Percentiles rank a stretch among this genome's conserved stretches.
Evolutionary conservation across 2,113 vertebrate genomes (phyloP).

Genomic region (Phrynosoma platyrhinos): DNA sequence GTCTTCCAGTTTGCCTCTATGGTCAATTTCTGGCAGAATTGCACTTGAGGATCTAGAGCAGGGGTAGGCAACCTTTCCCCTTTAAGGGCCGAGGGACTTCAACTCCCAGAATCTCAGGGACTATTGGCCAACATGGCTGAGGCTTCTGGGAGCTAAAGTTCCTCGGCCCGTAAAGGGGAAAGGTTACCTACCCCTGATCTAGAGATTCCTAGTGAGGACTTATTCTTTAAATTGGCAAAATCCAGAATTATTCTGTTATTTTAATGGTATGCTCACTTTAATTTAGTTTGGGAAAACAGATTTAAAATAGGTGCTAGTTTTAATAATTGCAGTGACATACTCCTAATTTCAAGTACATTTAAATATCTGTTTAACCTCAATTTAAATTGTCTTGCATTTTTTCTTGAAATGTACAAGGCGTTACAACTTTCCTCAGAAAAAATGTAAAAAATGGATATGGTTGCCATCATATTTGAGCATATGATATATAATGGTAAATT

Average conservation of each 20-base stretch:
- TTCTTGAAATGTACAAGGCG: neutral
- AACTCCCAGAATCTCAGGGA: no score
- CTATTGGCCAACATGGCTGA: no score
- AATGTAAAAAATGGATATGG: neutral
- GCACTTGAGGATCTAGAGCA: no score
- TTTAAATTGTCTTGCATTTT: neutral
- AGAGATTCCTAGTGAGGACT: no score
- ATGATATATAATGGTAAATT: neutral
- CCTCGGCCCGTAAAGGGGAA: no score
- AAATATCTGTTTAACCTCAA: neutral
- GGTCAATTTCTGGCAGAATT: no score
- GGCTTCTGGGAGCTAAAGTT: no score
- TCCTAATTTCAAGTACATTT: no score
- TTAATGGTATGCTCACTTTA: neutral
- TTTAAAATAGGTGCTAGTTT: neutral
- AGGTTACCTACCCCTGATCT: no score
- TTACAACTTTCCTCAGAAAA: neutral
- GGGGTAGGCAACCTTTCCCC: no score
- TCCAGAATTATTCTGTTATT: constrained; percentile 17
- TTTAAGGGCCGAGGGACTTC: no score
- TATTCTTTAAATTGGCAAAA: accelerated
- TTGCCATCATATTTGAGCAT: neutral
- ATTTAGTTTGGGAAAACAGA: constrained; percentile 4
- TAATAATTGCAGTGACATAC: neutral
- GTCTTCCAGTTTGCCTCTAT: no score